Evolutionary conservation across 92 coral and sea anemone species (phyloP).

Genomic region (Montipora capitata): DNA sequence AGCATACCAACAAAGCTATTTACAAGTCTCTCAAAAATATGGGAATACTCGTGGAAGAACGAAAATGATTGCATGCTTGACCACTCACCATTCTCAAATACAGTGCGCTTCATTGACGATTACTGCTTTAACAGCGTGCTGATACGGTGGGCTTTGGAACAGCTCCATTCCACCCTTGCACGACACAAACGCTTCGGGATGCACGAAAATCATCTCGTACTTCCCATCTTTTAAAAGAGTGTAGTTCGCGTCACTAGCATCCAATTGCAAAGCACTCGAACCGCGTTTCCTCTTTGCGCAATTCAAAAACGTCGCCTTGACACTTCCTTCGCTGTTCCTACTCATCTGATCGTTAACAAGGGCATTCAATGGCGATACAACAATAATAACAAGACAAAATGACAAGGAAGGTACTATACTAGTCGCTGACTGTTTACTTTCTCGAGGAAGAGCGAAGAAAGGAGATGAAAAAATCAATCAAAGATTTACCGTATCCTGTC

Average conservation of each 20-base stretch:
- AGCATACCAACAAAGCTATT: too few relatives aligned
- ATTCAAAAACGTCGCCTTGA: slow-evolving; percentile 47
- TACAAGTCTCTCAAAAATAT: background rate
- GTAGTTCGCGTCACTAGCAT: slow-evolving; percentile 33
- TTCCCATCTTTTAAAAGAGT: slow-evolving; percentile 7
- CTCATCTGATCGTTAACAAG: slow-evolving; percentile 52
- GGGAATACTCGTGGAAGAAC: background rate
- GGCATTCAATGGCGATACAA: slow-evolving; percentile 53
- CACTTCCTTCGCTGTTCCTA: slow-evolving; percentile 15
- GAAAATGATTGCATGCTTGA: background rate
- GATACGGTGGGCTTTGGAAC: slow-evolving; percentile 62
- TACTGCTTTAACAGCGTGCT: slow-evolving; percentile 57
- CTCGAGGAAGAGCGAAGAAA: slow-evolving; percentile 26
- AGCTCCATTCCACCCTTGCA: slow-evolving; percentile 65
- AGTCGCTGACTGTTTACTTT: slow-evolving; percentile 7
- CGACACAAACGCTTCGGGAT: slow-evolving; percentile 67
- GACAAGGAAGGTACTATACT: background rate
- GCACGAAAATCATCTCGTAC: slow-evolving; percentile 9
- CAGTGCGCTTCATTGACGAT: slow-evolving; percentile 71
- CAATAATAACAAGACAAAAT: slow-evolving; percentile 20
- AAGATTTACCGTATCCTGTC: slow-evolving; percentile 37
- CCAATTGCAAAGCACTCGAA: slow-evolving; percentile 27
- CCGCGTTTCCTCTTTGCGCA: slow-evolving; percentile 8
- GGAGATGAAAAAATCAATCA: slow-evolving; percentile 2
- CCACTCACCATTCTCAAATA: slow-evolving; percentile 79